A percentile compares a stretch with the other conserved stretches of the same genome.
These are phyloP conservation scores for Hetaerina titia DNA, from an alignment of 2,888 invertebrate genomes.

Conservation along the genomic window DNA sequence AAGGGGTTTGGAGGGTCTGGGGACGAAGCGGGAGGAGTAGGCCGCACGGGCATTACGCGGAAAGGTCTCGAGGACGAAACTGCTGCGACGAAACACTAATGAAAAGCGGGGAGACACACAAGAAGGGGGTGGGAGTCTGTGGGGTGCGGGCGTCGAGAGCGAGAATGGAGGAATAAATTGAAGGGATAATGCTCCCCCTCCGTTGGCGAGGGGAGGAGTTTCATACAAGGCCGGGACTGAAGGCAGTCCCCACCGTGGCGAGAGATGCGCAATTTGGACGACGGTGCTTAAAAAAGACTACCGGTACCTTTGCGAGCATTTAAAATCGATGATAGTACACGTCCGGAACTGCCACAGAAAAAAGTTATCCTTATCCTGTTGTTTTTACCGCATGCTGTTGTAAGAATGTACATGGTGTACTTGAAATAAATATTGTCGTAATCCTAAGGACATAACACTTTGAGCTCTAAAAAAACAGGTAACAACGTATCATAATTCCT, in stretches of 20 bases:
- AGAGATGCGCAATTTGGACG: not conserved
- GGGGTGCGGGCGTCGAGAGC: not conserved
- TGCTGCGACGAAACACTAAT: constrained; percentile 56
- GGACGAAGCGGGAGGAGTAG: not conserved
- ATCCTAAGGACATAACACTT: too few relatives aligned
- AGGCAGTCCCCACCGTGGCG: not conserved
- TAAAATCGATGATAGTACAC: too few relatives aligned
- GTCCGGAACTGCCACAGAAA: too few relatives aligned
- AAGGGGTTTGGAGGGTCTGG: too few relatives aligned
- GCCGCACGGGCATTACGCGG: constrained; percentile 45
- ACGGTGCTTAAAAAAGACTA: not conserved
- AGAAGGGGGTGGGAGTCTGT: not conserved
- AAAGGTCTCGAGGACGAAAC: constrained; percentile 30
- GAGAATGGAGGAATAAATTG: constrained; percentile 36
- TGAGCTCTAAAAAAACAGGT: too few relatives aligned
- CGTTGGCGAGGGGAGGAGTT: not conserved
- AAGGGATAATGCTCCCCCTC: not conserved
- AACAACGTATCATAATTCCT: too few relatives aligned
- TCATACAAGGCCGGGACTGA: not conserved
- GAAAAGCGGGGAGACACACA: constrained; percentile 25
- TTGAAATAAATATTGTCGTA: too few relatives aligned
- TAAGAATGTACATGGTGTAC: too few relatives aligned
- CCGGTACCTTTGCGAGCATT: too few relatives aligned
- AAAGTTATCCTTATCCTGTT: too few relatives aligned
- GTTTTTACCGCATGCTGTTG: too few relatives aligned